A percentile compares a stretch with the other conserved stretches of the same genome.
Conservation (phyloP, 2,888 invertebrate genomes). For the Apamea monoglypha region DNA sequence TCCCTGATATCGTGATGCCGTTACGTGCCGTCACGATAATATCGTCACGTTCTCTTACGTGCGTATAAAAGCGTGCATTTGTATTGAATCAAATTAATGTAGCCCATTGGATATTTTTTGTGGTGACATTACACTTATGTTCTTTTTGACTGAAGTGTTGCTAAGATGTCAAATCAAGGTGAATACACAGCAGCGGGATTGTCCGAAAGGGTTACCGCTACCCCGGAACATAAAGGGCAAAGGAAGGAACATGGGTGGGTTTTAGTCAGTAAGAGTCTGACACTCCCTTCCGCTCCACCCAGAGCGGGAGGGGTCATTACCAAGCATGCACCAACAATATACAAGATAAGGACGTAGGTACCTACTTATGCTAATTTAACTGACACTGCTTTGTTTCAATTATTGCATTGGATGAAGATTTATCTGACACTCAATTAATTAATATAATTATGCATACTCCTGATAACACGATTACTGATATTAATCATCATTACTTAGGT, state of each 20-base stretch:
- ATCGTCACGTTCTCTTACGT: no score
- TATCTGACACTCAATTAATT: slow-evolving; percentile 55
- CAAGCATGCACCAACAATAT: slow-evolving; percentile 6
- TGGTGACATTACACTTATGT: background rate
- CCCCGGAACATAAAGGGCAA: no score
- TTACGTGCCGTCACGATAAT: no score
- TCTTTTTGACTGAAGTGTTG: background rate
- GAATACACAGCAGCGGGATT: no score
- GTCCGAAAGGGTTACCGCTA: no score
- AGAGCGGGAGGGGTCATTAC: no score
- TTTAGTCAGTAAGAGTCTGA: no score
- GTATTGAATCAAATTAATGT: background rate
- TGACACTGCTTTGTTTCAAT: slow-evolving; percentile 50
- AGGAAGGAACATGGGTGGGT: no score
- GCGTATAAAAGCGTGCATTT: no score
- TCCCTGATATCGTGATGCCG: no score
- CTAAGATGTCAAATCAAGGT: no score
- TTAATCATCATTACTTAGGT: slow-evolving; percentile 22
- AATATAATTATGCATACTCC: slow-evolving; percentile 38
- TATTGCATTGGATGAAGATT: slow-evolving; percentile 47
- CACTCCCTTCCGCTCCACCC: no score
- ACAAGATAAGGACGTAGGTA: slow-evolving; percentile 35
- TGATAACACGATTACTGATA: slow-evolving; percentile 21
- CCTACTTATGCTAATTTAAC: slow-evolving; percentile 54
- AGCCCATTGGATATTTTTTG: background rate